These are phyloP conservation scores for fruit fly (Drosophila melanogaster) DNA, from an alignment of 1,140 invertebrate species.

Conservation along the genomic window DNA sequence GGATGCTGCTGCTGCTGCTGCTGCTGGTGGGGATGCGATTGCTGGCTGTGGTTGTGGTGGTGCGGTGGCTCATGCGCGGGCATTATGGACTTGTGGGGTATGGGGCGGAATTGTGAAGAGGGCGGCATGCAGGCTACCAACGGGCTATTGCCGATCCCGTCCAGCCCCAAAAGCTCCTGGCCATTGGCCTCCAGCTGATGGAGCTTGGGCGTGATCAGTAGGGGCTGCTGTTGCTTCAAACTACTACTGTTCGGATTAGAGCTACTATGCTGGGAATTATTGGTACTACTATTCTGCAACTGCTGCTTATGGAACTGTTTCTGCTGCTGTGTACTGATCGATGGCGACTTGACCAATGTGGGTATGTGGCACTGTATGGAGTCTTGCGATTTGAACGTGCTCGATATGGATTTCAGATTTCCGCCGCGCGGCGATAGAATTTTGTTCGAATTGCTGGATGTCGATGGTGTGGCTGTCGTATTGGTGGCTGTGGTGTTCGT, in stretches of 20 bases:
- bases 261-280: conserved; percentile 38
- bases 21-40: conserved; percentile 26
- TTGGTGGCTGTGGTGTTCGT: conserved; percentile 60
- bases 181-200: conserved; percentile 72
- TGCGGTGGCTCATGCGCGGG: conserved; percentile 66
- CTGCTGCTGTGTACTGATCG: conserved; percentile 82
- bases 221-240: conserved; percentile 79
- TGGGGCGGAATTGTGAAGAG: conserved; percentile 84
- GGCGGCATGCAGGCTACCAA: conserved; percentile 83
- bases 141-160: conserved; percentile 71
- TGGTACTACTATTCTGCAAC: conserved; percentile 41
- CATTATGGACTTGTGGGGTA: conserved; percentile 82
- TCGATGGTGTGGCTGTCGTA: conserved; percentile 66
- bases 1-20: conserved; percentile 37
- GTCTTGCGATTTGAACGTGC: conserved; percentile 84
- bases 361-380: conserved; percentile 84
- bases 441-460: conserved; percentile 64
- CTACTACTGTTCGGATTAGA: conserved; percentile 65
- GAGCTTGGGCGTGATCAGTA: conserved; percentile 80
- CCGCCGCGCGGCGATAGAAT: conserved; percentile 82
- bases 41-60: conserved; percentile 21
- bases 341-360: conserved; percentile 83
- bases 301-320: conserved; percentile 76
- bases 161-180: conserved; percentile 70
- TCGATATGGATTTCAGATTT: conserved; percentile 83